Conservation (phyloP, 1,140 invertebrate species). For the Zaprionus nigranus region DNA sequence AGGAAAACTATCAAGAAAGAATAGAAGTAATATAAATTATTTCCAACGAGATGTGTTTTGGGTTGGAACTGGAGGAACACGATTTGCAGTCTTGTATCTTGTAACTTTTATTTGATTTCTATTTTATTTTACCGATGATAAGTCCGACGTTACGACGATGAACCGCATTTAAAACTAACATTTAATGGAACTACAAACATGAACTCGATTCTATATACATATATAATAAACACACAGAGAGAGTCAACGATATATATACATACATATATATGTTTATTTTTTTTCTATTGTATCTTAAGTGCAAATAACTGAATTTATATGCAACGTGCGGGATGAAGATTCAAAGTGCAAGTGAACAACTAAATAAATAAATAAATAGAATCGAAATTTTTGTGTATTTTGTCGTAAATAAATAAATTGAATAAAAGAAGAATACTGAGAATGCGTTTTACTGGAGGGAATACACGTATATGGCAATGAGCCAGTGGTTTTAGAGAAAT, state of each 20-base stretch:
- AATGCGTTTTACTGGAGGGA: background rate
- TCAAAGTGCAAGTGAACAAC: constrained; percentile 46
- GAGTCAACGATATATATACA: constrained; percentile 31
- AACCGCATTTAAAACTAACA: constrained; percentile 11
- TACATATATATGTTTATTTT: constrained; percentile 41
- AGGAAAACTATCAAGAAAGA: background rate
- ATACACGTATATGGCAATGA: background rate
- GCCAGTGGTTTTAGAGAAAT: background rate
- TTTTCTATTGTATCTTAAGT: constrained; percentile 75
- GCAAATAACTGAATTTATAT: constrained; percentile 59
- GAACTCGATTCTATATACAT: constrained; percentile 16
- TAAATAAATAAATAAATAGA: constrained; percentile 74
- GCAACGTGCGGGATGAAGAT: constrained; percentile 45
- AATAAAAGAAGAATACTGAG: constrained; percentile 23
- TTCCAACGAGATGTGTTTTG: no score
- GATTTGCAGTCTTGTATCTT: background rate
- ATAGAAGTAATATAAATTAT: background rate
- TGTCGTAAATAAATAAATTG: constrained; percentile 81
- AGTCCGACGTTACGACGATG: background rate
- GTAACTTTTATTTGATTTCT: background rate
- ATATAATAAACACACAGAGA: background rate
- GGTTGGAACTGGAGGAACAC: background rate
- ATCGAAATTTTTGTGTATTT: constrained; percentile 79
- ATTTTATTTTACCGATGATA: background rate
- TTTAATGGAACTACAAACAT: constrained; percentile 25